A percentile compares a stretch with the other conserved stretches of the same genome.
These are phyloP conservation scores for Camelus dromedarius DNA, from an alignment of 2,113 vertebrate genomes.

Conservation along the genomic window DNA sequence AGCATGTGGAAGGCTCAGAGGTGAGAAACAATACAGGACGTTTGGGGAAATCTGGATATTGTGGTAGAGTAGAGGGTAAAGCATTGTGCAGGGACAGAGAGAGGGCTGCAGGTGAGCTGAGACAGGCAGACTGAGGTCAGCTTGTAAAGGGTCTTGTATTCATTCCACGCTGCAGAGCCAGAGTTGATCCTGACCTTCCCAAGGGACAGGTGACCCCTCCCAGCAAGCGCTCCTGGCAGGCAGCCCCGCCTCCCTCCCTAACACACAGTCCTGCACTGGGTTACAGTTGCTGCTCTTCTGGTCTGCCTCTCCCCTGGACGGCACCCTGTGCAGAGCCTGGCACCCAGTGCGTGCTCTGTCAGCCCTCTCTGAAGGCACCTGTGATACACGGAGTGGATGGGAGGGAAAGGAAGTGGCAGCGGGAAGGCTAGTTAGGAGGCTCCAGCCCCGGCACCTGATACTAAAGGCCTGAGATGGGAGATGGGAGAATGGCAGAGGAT, in stretches of 20 bases:
- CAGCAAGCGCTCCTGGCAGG: rapidly evolving
- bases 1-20: neutral
- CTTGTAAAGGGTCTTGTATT: neutral
- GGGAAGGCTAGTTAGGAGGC: neutral
- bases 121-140: neutral
- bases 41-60: neutral
- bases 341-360: neutral
- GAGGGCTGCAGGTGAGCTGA: neutral
- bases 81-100: too few relatives aligned
- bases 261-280: rapidly evolving
- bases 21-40: rapidly evolving
- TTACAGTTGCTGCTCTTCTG: neutral
- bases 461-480: neutral
- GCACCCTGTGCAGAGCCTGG: rapidly evolving
- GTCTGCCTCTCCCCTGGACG: neutral
- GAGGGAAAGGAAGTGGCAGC: neutral
- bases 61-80: neutral
- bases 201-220: neutral
- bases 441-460: neutral
- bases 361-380: neutral
- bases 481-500: neutral
- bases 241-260: neutral
- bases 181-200: neutral
- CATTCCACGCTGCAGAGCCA: neutral
- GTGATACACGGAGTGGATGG: too few relatives aligned